Percentiles rank a stretch among this genome's conserved stretches.
Evolutionary conservation across 64 coral and sea anemone genomes (phyloP).

Genomic region (Stichodactyla helianthus): DNA sequence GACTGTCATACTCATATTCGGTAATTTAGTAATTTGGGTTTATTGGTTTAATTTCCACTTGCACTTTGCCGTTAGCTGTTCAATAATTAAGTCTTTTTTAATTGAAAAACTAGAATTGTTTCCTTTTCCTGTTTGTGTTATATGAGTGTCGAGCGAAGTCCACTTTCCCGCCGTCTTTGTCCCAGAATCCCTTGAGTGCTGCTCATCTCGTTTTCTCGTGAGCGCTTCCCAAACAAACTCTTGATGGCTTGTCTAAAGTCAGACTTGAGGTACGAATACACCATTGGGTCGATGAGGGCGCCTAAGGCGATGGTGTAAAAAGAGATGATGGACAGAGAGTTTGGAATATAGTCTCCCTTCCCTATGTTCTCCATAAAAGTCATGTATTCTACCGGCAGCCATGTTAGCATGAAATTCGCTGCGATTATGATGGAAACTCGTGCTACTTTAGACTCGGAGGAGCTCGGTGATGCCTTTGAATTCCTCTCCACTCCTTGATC

Average conservation of each 20-base stretch:
- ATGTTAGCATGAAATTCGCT: slow-evolving; percentile 23
- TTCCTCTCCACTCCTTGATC: not conserved
- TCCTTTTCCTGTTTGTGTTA: not conserved
- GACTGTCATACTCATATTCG: not conserved
- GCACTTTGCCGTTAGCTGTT: slow-evolving; percentile 1
- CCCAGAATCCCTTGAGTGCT: not conserved
- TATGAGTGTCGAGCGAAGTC: not conserved
- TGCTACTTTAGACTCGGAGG: slow-evolving; percentile 9
- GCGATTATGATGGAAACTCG: slow-evolving; percentile 37
- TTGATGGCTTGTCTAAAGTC: slow-evolving; percentile 42
- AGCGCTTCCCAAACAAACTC: not conserved
- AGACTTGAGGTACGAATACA: slow-evolving; percentile 39
- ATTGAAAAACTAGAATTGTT: not conserved
- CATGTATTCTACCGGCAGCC: slow-evolving; percentile 47
- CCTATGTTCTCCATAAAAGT: slow-evolving; percentile 2
- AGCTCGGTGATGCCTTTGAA: slow-evolving; percentile 24
- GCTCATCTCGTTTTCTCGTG: not conserved
- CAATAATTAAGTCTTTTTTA: not conserved
- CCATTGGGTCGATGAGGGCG: slow-evolving; percentile 36
- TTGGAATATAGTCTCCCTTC: not conserved
- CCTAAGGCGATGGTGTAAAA: slow-evolving; percentile 35
- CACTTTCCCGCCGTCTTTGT: not conserved
- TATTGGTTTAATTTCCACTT: not conserved
- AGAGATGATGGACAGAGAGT: not conserved
- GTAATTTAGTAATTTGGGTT: not conserved